These are phyloP conservation scores for Amblyraja radiata DNA, from an alignment of 2,797 vertebrate genomes.

Conservation along the genomic window DNA sequence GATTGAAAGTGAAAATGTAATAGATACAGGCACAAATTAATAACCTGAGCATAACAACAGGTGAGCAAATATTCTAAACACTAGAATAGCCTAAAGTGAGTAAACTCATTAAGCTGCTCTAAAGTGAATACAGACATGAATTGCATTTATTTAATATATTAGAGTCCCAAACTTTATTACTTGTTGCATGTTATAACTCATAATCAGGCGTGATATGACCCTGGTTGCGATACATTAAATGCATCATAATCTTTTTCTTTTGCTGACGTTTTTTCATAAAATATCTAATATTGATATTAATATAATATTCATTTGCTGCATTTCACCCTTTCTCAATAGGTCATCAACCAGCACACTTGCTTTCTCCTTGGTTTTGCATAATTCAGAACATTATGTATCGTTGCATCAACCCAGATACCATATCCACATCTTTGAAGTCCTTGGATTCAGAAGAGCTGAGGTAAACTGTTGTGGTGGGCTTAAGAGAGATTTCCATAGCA, in stretches of 20 bases:
- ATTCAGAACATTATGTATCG: background rate
- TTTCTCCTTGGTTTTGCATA: background rate
- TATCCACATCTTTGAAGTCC: too few relatives aligned
- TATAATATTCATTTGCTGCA: background rate
- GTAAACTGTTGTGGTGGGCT: background rate
- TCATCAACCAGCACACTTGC: background rate
- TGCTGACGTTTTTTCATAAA: background rate
- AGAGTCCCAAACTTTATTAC: background rate
- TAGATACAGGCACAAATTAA: background rate
- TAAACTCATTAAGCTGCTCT: background rate
- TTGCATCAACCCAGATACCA: background rate
- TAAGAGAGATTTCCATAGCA: background rate
- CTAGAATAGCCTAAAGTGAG: background rate
- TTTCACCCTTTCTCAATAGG: background rate
- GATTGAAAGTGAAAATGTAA: too few relatives aligned
- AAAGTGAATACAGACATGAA: background rate
- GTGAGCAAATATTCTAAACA: background rate
- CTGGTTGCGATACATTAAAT: too few relatives aligned
- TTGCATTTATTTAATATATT: background rate
- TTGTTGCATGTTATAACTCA: background rate
- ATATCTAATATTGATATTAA: background rate
- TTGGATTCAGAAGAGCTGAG: background rate
- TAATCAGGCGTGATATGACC: too few relatives aligned
- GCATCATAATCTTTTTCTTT: background rate
- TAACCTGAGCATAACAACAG: background rate